phyloP scores from a whole-genome alignment of 2,113 vertebrate species.

The Promerops cafer region DNA sequence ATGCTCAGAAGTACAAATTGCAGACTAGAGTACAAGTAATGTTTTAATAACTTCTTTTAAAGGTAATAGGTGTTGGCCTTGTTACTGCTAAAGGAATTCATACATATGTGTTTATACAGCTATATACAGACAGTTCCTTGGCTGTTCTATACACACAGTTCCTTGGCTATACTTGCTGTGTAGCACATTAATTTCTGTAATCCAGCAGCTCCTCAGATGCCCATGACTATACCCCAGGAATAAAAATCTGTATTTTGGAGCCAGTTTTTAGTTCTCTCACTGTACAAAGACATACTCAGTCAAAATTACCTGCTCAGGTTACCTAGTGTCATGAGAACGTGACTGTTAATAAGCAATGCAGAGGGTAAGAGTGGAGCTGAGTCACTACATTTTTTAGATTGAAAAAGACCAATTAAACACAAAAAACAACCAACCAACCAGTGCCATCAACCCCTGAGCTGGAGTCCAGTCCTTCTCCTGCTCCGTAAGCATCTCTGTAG shows the following conservation, averaged over 20 bases:
- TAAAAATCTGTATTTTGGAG: neutral
- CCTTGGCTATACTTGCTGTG: neutral
- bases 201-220: neutral
- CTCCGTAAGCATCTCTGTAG: rapidly evolving
- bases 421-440: neutral
- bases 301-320: neutral
- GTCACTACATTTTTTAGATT: neutral
- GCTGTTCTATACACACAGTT: neutral
- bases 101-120: neutral
- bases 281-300: neutral
- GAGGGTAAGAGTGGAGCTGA: neutral
- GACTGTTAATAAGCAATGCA: neutral
- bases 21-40: neutral
- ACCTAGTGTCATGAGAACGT: rapidly evolving
- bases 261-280: neutral
- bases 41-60: neutral
- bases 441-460: neutral
- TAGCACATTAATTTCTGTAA: neutral
- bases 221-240: neutral
- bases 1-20: neutral
- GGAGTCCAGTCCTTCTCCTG: neutral
- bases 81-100: neutral
- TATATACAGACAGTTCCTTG: neutral
- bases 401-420: neutral
- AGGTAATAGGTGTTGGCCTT: neutral